Evolutionary conservation across 2,888 invertebrate species (phyloP).

Genomic region (Cantharis lateralis): DNA sequence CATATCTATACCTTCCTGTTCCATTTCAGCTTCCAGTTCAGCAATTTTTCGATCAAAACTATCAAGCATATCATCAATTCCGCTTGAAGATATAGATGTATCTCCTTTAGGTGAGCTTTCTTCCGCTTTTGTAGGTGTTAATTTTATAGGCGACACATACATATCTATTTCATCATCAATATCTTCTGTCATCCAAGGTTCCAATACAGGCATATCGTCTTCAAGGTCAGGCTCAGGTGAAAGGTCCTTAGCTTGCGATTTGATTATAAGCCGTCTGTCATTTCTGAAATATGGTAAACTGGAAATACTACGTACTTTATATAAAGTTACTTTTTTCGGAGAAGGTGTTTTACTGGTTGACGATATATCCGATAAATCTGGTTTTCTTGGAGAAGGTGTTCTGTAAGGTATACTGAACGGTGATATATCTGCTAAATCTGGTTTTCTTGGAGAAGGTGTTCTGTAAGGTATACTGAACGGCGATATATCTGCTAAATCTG

Average conservation of each 20-base stretch:
- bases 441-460: neutral
- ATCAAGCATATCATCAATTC: constrained; percentile 1
- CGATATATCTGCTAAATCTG: neutral
- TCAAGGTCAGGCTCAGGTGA: too few relatives aligned
- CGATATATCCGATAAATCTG: too few relatives aligned
- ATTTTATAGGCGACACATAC: too few relatives aligned
- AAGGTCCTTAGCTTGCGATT: too few relatives aligned
- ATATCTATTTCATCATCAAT: neutral
- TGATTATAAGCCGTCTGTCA: too few relatives aligned
- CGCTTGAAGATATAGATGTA: neutral
- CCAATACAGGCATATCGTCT: too few relatives aligned
- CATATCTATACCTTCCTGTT: constrained; percentile 5
- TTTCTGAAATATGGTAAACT: too few relatives aligned
- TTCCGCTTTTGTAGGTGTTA: too few relatives aligned
- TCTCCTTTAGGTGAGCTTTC: too few relatives aligned
- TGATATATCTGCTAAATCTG: neutral
- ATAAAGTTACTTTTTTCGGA: too few relatives aligned
- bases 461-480: neutral
- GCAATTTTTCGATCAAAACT: neutral
- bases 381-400: neutral
- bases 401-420: neutral
- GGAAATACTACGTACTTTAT: too few relatives aligned
- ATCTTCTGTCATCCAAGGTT: neutral
- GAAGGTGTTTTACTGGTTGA: neutral
- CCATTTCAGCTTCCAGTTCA: constrained; percentile 12